Evolutionary conservation across 2,888 invertebrate genomes (phyloP).

Genomic region (Stenodera caucasica): DNA sequence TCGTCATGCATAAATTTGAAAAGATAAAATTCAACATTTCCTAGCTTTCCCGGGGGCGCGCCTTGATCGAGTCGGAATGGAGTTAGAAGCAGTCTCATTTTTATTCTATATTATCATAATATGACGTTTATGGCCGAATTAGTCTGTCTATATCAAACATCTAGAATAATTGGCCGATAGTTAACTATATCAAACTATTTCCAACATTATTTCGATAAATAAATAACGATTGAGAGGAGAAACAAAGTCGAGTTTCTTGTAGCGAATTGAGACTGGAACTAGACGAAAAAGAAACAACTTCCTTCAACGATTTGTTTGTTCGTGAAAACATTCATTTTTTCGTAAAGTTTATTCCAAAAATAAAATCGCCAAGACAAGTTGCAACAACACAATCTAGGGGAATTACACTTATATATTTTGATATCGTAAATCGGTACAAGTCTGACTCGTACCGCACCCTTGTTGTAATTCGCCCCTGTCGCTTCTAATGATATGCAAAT

Average conservation of each 20-base stretch:
- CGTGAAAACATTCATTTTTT: neutral
- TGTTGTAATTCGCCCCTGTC: conserved; percentile 23
- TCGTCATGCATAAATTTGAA: conserved; percentile 39
- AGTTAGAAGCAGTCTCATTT: conserved; percentile 36
- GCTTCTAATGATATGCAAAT: conserved; percentile 34
- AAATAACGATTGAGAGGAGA: neutral
- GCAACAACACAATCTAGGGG: conserved; percentile 32
- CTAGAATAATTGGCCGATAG: neutral
- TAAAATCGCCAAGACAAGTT: conserved; percentile 15
- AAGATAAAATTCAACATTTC: conserved; percentile 35
- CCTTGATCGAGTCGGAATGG: conserved; percentile 34
- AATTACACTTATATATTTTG: conserved; percentile 32
- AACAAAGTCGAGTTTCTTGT: neutral
- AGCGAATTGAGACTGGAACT: too few species aligned
- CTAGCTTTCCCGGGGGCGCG: conserved; percentile 33
- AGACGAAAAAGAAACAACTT: neutral
- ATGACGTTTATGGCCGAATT: conserved; percentile 38
- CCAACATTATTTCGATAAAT: neutral
- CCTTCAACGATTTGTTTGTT: neutral
- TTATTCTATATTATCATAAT: conserved; percentile 39
- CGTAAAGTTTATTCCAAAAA: too few species aligned
- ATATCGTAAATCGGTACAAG: conserved; percentile 25
- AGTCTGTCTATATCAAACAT: conserved; percentile 22
- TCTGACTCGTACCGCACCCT: conserved; percentile 17
- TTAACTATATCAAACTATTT: neutral